A percentile compares a stretch with the other conserved stretches of the same genome.
These are phyloP conservation scores for Rissa tridactyla DNA, from an alignment of 2,113 vertebrate genomes.

Conservation along the genomic window DNA sequence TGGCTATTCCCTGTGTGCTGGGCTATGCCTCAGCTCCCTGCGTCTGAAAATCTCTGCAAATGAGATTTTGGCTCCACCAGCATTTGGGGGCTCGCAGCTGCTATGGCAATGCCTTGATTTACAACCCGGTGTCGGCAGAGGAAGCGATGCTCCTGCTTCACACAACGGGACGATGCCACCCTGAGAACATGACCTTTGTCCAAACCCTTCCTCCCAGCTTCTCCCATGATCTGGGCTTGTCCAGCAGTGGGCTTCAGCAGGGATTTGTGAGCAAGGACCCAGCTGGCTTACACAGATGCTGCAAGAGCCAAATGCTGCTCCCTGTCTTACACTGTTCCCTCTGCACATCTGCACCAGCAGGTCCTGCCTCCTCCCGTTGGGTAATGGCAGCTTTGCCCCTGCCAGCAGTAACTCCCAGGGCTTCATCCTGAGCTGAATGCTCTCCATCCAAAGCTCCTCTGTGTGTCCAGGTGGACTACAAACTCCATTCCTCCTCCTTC, in stretches of 20 bases:
- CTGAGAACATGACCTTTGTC: not conserved
- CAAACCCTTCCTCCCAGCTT: not conserved
- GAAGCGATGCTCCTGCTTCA: not conserved
- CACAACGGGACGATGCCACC: accelerated
- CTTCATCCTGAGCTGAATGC: not conserved
- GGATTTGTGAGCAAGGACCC: not conserved
- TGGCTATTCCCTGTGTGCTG: not conserved
- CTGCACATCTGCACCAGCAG: not conserved
- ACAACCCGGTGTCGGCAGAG: accelerated
- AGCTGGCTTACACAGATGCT: not conserved
- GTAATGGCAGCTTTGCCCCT: not conserved
- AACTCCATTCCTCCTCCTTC: not conserved
- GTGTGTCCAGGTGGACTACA: not conserved
- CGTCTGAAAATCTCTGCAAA: not conserved
- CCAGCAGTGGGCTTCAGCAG: not conserved
- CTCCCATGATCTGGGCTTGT: not conserved
- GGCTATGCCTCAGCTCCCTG: not conserved
- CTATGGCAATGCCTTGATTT: not conserved
- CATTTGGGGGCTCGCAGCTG: not conserved
- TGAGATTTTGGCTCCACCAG: not conserved
- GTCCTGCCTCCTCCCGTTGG: accelerated
- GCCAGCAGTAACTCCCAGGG: not conserved
- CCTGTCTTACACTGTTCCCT: accelerated
- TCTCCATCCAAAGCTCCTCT: not conserved
- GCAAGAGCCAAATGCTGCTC: not conserved